These are phyloP conservation scores for Eupsittula cactorum DNA, from an alignment of 2,113 vertebrate genomes.

Conservation along the genomic window DNA sequence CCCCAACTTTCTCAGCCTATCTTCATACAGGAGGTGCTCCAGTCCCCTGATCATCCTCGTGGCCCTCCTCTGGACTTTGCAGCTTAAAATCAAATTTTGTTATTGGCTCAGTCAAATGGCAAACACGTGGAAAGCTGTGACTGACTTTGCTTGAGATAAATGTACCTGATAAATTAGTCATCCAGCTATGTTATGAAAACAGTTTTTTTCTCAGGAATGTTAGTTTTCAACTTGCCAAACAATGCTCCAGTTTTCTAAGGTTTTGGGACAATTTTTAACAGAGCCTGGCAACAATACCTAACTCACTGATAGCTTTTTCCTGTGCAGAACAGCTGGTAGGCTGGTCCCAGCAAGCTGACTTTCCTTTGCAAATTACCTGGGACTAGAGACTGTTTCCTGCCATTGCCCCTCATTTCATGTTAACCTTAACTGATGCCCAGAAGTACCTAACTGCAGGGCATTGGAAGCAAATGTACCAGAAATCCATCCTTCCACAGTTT, in stretches of 20 bases:
- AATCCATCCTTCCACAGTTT: slow-evolving; percentile 49
- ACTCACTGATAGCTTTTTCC: background rate
- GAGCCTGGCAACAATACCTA: background rate
- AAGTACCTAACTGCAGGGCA: slow-evolving; percentile 36
- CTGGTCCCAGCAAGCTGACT: background rate
- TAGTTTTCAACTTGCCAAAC: background rate
- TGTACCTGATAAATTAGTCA: background rate
- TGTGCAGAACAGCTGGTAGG: background rate
- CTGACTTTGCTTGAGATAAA: background rate
- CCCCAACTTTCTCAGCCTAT: too few relatives aligned
- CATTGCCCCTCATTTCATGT: background rate
- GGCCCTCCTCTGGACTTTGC: too few relatives aligned
- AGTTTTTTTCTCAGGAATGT: background rate
- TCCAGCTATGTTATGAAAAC: background rate
- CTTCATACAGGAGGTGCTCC: too few relatives aligned
- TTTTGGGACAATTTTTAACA: background rate
- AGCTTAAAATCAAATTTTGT: slow-evolving; percentile 8
- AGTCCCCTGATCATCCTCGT: too few relatives aligned
- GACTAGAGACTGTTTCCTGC: slow-evolving; percentile 4
- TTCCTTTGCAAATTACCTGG: slow-evolving; percentile 7
- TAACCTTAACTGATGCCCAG: slow-evolving; percentile 36
- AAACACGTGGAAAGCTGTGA: background rate
- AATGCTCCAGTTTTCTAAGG: background rate
- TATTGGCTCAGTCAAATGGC: background rate
- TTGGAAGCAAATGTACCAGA: slow-evolving; percentile 53